Percentiles rank a stretch among this genome's conserved stretches.
phyloP scores from a whole-genome alignment of 2,888 invertebrate species.

The Aphrophora alni region DNA sequence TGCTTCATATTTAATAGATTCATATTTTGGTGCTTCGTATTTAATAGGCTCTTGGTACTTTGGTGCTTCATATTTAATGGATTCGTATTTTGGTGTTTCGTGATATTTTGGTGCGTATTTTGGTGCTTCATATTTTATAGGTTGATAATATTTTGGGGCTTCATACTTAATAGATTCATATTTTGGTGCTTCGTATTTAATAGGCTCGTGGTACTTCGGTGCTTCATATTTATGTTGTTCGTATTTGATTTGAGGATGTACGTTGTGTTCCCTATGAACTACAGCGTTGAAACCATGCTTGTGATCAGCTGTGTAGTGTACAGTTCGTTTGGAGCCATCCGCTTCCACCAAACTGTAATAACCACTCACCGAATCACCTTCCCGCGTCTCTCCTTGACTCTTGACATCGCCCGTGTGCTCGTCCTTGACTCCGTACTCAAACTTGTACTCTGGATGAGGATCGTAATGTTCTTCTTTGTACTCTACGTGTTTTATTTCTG shows the following conservation, averaged over 20 bases:
- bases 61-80: neutral
- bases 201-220: neutral
- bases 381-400: neutral
- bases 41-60: neutral
- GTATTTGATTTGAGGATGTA: neutral
- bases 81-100: neutral
- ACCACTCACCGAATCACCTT: neutral
- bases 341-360: neutral
- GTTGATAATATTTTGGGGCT: neutral
- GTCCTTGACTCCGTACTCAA: neutral
- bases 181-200: constrained; percentile 19
- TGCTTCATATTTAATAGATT: constrained; percentile 30
- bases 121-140: constrained; percentile 26
- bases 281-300: neutral
- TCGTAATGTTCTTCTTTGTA: neutral
- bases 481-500: neutral
- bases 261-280: neutral
- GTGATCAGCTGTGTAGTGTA: constrained; percentile 5
- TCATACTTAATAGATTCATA: constrained; percentile 30
- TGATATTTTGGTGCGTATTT: neutral
- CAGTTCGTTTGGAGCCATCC: neutral
- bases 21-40: constrained; percentile 33
- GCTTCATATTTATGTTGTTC: neutral
- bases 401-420: neutral
- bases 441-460: neutral